phyloP scores from a whole-genome alignment of 2,797 vertebrate genomes.

The Gymnoscopelus microlampas region DNA sequence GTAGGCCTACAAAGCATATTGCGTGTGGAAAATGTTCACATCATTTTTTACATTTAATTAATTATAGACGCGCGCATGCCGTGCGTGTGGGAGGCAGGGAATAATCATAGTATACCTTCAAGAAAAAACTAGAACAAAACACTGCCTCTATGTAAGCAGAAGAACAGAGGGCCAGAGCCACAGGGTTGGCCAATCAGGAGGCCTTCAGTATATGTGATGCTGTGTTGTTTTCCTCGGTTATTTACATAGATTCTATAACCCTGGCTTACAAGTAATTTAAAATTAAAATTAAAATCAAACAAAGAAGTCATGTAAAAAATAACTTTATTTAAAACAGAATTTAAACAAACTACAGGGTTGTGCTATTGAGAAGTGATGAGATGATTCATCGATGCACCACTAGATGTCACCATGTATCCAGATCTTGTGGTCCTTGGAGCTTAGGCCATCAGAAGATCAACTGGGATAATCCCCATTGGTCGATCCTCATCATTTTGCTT shows the following conservation, averaged over 20 bases:
- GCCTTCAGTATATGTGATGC: too few relatives aligned
- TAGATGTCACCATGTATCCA: conserved; percentile 59
- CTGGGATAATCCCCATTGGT: conserved; percentile 74
- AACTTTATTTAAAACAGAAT: conserved; percentile 56
- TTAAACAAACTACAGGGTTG: conserved; percentile 18
- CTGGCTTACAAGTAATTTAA: too few relatives aligned
- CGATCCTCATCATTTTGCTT: conserved; percentile 80
- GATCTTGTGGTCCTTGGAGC: conserved; percentile 47
- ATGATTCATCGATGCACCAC: conserved; percentile 51
- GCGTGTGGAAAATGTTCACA: too few relatives aligned
- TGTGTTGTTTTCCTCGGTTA: background rate
- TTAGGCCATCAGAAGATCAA: conserved; percentile 79
- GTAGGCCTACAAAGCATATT: too few relatives aligned
- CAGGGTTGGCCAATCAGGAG: background rate
- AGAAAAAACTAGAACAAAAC: too few relatives aligned
- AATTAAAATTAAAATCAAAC: background rate
- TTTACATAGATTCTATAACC: conserved; percentile 30
- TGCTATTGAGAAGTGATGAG: conserved; percentile 11
- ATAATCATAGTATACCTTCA: too few relatives aligned
- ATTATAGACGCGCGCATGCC: too few relatives aligned
- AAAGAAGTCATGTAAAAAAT: background rate
- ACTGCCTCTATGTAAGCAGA: conserved; percentile 34
- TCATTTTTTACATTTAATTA: too few relatives aligned
- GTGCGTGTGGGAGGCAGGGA: too few relatives aligned
- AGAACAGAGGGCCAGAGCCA: conserved; percentile 15